These are phyloP conservation scores for Stenodera caucasica DNA, from an alignment of 2,888 invertebrate genomes.

Conservation along the genomic window DNA sequence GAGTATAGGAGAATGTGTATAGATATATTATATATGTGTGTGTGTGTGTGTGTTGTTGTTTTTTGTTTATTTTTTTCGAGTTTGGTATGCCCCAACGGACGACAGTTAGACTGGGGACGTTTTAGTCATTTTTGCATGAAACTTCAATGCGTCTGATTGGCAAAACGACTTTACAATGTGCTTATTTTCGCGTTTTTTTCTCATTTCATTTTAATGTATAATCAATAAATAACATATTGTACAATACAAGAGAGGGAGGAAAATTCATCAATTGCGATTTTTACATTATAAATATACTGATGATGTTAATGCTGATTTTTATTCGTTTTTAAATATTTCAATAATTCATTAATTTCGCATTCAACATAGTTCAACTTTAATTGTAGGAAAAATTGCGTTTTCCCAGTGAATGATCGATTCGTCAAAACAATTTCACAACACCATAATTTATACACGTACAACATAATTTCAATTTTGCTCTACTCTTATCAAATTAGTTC, in stretches of 20 bases:
- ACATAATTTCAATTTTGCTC: conserved; percentile 35
- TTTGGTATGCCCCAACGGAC: conserved; percentile 42
- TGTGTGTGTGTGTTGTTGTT: conserved; percentile 33
- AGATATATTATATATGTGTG: too few species aligned
- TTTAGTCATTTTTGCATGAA: conserved; percentile 47
- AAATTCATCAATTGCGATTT: conserved; percentile 4
- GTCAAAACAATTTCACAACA: conserved; percentile 36
- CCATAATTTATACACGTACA: conserved; percentile 16
- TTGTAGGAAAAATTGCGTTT: conserved; percentile 31
- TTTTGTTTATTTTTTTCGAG: conserved; percentile 25
- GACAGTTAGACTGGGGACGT: conserved; percentile 28
- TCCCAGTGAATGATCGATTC: conserved; percentile 39
- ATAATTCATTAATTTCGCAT: not conserved
- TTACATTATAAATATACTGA: not conserved
- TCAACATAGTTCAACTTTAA: too few species aligned
- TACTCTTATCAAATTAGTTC: conserved; percentile 42
- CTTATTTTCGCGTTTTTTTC: conserved; percentile 50
- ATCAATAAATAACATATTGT: conserved; percentile 53
- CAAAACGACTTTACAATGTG: conserved; percentile 54
- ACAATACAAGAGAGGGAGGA: conserved; percentile 11
- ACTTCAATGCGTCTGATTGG: conserved; percentile 52
- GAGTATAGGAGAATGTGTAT: conserved; percentile 53
- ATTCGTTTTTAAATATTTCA: not conserved
- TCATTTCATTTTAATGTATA: conserved; percentile 49
- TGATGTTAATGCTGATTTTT: not conserved